These are phyloP conservation scores for Stercorarius parasiticus DNA, from an alignment of 2,113 vertebrate genomes.

Conservation along the genomic window DNA sequence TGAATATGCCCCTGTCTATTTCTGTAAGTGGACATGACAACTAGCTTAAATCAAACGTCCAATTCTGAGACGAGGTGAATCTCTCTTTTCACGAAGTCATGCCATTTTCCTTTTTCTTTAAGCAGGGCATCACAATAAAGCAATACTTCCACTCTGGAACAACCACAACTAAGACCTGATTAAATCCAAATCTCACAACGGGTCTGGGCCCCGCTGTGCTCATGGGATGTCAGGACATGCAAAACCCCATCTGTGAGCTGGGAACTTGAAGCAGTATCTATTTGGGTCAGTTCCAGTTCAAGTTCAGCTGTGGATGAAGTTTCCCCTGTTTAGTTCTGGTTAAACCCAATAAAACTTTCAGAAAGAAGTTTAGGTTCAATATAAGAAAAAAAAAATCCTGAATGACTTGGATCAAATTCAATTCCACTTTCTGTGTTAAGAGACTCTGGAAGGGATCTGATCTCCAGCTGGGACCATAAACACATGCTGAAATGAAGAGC, in stretches of 20 bases:
- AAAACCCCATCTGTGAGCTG: neutral
- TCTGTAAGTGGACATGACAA: neutral
- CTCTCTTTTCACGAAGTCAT: neutral
- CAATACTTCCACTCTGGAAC: neutral
- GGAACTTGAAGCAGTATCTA: accelerated
- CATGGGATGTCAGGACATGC: neutral
- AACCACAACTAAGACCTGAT: neutral
- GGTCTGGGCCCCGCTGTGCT: neutral
- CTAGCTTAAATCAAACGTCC: neutral
- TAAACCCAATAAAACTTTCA: neutral
- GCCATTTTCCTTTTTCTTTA: neutral
- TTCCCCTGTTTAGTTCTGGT: neutral
- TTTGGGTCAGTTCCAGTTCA: neutral
- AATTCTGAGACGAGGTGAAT: neutral
- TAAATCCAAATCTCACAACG: neutral
- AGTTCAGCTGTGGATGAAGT: neutral
- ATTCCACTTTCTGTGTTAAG: neutral
- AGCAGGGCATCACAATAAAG: neutral
- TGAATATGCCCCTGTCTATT: neutral
- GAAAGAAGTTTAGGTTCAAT: neutral
- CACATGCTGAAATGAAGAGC: neutral
- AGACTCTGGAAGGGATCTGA: neutral
- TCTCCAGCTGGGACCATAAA: neutral
- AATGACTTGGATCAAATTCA: neutral
- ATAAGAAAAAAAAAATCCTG: neutral